These are phyloP conservation scores for Ectemnius cavifrons DNA, from an alignment of 2,888 invertebrate genomes.

Conservation along the genomic window DNA sequence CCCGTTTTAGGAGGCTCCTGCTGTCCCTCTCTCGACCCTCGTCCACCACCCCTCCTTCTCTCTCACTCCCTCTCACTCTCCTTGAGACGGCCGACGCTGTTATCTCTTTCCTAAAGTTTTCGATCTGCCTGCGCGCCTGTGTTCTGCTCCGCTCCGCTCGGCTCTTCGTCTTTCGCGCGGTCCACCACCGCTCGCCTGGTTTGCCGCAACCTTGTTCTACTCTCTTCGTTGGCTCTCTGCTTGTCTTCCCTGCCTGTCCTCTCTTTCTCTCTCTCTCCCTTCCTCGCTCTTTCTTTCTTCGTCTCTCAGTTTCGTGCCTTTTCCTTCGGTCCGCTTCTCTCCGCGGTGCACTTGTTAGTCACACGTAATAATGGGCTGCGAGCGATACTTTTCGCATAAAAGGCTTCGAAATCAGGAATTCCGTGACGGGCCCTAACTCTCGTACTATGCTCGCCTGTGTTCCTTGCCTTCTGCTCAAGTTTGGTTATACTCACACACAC, in stretches of 20 bases:
- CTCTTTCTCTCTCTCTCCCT: background rate
- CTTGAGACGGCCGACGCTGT: too few species aligned
- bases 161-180: too few species aligned
- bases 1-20: background rate
- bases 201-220: conserved; percentile 12
- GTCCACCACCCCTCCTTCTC: background rate
- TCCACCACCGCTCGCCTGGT: too few species aligned
- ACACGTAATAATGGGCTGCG: conserved; percentile 34
- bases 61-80: background rate
- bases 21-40: too few species aligned
- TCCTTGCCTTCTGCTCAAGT: too few species aligned
- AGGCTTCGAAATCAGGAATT: conserved; percentile 22
- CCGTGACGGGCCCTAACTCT: conserved; percentile 11
- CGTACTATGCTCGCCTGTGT: too few species aligned
- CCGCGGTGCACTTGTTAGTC: conserved; percentile 18
- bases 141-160: too few species aligned
- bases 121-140: too few species aligned
- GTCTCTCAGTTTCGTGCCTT: background rate
- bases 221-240: background rate
- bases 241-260: background rate
- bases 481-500: too few species aligned
- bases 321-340: conserved; percentile 5
- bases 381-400: conserved; percentile 29
- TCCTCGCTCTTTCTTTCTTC: background rate
- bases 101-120: too few species aligned